Conservation (phyloP, 2,888 invertebrate genomes). For the Apotomis betuletana region DNA sequence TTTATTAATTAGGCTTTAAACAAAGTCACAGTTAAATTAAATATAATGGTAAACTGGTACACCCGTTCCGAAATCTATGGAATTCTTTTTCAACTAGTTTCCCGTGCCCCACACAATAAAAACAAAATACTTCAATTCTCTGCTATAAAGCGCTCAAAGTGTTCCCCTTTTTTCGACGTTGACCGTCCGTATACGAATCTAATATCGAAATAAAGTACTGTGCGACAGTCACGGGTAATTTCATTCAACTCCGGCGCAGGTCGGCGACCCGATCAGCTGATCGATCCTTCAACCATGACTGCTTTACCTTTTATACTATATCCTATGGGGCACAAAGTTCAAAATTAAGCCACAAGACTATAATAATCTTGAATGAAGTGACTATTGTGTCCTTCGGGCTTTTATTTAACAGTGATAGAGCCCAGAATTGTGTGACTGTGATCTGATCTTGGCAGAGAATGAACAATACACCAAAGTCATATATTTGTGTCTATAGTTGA, state of each 20-base stretch:
- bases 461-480: neutral
- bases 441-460: slow-evolving; percentile 11
- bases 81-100: no score
- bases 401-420: neutral
- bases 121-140: no score
- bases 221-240: slow-evolving; percentile 33
- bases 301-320: neutral
- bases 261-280: slow-evolving; percentile 34
- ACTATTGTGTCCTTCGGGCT: neutral
- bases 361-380: slow-evolving; percentile 10
- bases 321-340: neutral
- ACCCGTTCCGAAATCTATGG: no score
- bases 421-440: neutral
- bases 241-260: slow-evolving; percentile 38
- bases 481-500: neutral
- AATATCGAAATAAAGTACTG: slow-evolving; percentile 26
- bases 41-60: no score
- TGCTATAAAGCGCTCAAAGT: no score
- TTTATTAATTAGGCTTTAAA: no score
- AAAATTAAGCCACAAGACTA: neutral
- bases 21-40: no score
- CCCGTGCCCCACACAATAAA: no score
- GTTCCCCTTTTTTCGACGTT: neutral
- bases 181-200: neutral
- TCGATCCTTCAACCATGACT: slow-evolving; percentile 25